These are phyloP conservation scores for Drosophila falleni DNA, from an alignment of 2,888 invertebrate genomes.

Conservation along the genomic window DNA sequence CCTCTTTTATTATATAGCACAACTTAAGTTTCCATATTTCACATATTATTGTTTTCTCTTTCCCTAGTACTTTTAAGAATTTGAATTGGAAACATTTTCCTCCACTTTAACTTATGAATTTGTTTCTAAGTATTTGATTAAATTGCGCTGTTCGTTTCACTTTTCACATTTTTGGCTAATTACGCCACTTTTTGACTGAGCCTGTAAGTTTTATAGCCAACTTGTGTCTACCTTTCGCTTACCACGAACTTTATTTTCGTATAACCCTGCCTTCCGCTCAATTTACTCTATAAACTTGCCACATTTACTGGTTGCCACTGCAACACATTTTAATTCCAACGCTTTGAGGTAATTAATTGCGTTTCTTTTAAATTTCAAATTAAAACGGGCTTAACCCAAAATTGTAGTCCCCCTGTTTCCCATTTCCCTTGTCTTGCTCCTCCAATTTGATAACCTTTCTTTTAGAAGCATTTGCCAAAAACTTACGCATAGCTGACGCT, in stretches of 20 bases:
- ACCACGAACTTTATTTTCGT: conserved; percentile 35
- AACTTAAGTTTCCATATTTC: not conserved
- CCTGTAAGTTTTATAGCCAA: conserved; percentile 4
- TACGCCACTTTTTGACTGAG: conserved; percentile 16
- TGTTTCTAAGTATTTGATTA: conserved; percentile 22
- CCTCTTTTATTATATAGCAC: not conserved
- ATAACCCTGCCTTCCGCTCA: not conserved
- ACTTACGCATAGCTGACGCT: conserved; percentile 54
- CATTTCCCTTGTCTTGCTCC: no score
- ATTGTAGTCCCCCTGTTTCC: not conserved
- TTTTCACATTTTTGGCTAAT: conserved; percentile 42
- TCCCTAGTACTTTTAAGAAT: not conserved
- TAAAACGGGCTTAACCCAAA: conserved; percentile 60
- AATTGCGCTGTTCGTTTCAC: conserved; percentile 6
- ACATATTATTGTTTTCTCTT: not conserved
- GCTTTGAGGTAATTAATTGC: conserved; percentile 74
- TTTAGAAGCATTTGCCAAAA: conserved; percentile 35
- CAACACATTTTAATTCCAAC: conserved; percentile 49
- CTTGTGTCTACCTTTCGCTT: conserved; percentile 32
- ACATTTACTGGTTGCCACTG: conserved; percentile 16
- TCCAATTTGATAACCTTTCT: not conserved
- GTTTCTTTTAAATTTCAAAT: conserved; percentile 71
- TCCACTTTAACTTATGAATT: not conserved
- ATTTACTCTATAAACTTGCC: conserved; percentile 1
- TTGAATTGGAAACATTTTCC: not conserved